Evolutionary conservation across 1,140 invertebrate species (phyloP), one percentile per base, ranked within the genome.

Genomic region (Drosophila setifemur): DNA sequence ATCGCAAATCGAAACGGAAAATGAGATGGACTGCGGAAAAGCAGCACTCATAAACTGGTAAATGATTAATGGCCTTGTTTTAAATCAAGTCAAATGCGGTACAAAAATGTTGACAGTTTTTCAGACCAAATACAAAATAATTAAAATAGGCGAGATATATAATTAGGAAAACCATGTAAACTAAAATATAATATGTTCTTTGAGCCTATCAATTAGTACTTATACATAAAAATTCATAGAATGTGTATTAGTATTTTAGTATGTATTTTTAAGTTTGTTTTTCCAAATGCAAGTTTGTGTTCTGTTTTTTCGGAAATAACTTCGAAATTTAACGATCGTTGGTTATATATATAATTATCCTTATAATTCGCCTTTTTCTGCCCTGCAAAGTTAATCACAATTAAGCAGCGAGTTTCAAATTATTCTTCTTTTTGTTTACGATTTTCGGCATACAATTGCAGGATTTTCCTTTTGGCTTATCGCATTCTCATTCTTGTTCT

Each of bases 361-460:
- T 33, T 14, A 11, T 8, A 8, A 11, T 3, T 4, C 12, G 3
- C 1, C 29, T 4, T 11, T 8, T n/a, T 28, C 4, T 29, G 1
- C 14, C 14, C 11, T 39, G 8, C 23, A 18, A 25, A 18, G 23
- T 9, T 12, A 60, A 33, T 63, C 23, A 28, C 39, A 63, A 63
- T 63, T 63, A 37, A 44, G 39, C 23, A n/a, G 18, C 7, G n/a
- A 37, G 21, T 61, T 25, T 35, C 26, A 58, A 28, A 37, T 33
- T 57, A 9, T 37, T 26, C 28, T 16, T 23, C 21, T 44, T 58
- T 58, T n/a, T n/a, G n/a, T n/a, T n/a, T 58, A 58, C 21, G 53
- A 18, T 44, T 21, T 11, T 44, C 16, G 14, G 39, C 28, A 61
- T 57, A 43, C 35, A 61, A 61, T 43, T 19, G n/a, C 6, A 9